phyloP scores from a whole-genome alignment of 2,113 vertebrate genomes.

The Dasyprocta punctata region DNA sequence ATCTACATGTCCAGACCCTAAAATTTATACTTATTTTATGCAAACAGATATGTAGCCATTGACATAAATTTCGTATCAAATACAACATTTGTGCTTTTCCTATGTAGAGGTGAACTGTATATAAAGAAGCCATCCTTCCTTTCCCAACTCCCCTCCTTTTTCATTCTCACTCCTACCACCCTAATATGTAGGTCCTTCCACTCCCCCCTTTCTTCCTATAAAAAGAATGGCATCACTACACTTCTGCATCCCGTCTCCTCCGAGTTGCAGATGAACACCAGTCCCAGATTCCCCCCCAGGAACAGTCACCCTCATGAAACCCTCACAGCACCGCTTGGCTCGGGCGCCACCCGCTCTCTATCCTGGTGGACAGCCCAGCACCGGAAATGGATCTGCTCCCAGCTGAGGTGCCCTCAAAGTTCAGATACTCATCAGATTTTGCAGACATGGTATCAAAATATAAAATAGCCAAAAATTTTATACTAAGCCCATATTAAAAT shows the following conservation, averaged over 20 bases:
- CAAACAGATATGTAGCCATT: not conserved
- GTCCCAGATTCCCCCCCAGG: not conserved
- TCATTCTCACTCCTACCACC: not conserved
- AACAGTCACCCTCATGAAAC: not conserved
- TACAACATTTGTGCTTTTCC: not conserved
- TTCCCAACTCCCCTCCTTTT: not conserved
- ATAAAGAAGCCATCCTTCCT: not conserved
- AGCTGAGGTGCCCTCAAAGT: not conserved
- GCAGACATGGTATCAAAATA: not conserved
- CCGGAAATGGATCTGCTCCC: not conserved
- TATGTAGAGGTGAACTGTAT: not conserved
- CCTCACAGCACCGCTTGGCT: not conserved
- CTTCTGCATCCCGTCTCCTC: not conserved
- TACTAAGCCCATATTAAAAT: not conserved
- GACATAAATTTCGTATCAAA: not conserved
- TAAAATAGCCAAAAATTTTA: not conserved
- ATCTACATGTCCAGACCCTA: not conserved
- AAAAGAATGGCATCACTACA: not conserved
- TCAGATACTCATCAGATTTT: not conserved
- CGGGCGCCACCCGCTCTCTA: not conserved
- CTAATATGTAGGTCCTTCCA: not conserved
- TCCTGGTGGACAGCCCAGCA: rapidly evolving
- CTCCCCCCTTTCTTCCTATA: not conserved
- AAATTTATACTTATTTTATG: not conserved
- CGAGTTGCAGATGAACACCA: not conserved